A percentile compares a stretch with the other conserved stretches of the same genome.
phyloP scores from a whole-genome alignment of 2,797 vertebrate genomes.

The Tiaroga cobitis region DNA sequence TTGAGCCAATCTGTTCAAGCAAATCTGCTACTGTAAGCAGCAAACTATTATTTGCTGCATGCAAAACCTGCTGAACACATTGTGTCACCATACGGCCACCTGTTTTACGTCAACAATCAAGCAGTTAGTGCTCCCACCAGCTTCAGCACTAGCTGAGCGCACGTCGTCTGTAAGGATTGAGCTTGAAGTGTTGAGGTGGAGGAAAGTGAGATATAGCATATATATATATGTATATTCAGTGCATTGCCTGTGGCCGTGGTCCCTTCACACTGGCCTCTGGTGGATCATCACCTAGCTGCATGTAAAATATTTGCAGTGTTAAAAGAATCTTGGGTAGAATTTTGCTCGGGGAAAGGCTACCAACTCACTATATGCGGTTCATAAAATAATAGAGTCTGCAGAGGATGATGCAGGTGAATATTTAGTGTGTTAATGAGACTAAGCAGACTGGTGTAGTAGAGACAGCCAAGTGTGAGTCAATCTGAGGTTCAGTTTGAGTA shows the following conservation, averaged over 20 bases:
- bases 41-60: slow-evolving; percentile 9
- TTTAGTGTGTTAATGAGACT: slow-evolving; percentile 30
- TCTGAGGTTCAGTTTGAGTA: not conserved
- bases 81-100: slow-evolving; percentile 59
- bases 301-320: slow-evolving; percentile 56
- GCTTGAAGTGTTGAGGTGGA: slow-evolving; percentile 58
- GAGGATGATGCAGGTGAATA: slow-evolving; percentile 9
- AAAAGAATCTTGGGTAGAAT: slow-evolving; percentile 38
- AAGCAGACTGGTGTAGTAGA: slow-evolving; percentile 34
- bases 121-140: slow-evolving; percentile 63
- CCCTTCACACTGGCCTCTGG: slow-evolving; percentile 62
- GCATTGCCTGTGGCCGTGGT: slow-evolving; percentile 37
- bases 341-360: slow-evolving; percentile 10
- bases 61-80: slow-evolving; percentile 32
- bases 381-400: slow-evolving; percentile 33
- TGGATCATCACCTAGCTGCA: slow-evolving; percentile 62
- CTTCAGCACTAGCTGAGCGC: slow-evolving; percentile 45
- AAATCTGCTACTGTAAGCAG: not conserved
- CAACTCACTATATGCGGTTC: slow-evolving; percentile 11
- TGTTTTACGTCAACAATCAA: slow-evolving; percentile 65
- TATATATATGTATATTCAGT: slow-evolving; percentile 31
- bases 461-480: slow-evolving; percentile 31
- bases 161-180: slow-evolving; percentile 46
- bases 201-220: slow-evolving; percentile 67
- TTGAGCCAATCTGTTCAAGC: not conserved